Conservation (phyloP, 2,888 invertebrate genomes). For the Liodrosophila aerea region DNA sequence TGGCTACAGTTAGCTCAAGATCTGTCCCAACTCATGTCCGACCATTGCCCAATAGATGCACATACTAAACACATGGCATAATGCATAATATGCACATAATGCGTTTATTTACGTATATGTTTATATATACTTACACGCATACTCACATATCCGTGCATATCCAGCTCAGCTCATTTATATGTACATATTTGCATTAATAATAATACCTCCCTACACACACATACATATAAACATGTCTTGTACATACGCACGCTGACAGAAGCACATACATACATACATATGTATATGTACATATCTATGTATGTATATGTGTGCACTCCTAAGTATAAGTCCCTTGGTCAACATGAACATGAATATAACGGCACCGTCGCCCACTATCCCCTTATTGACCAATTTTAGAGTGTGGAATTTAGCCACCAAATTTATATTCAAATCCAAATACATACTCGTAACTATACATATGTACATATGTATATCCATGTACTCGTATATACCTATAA, state of each 20-base stretch:
- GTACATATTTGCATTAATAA: background rate
- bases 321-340: no score
- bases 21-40: background rate
- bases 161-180: background rate
- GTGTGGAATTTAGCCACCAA: no score
- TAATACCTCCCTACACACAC: background rate
- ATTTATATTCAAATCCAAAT: constrained; percentile 1
- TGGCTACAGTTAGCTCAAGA: background rate
- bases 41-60: background rate
- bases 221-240: no score
- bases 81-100: constrained; percentile 2
- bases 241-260: no score
- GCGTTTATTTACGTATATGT: no score
- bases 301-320: no score
- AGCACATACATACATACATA: no score
- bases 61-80: background rate
- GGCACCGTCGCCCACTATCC: no score
- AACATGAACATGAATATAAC: no score
- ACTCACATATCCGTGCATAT: background rate
- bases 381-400: no score
- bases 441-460: background rate
- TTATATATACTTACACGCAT: background rate
- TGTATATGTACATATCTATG: no score
- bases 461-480: constrained; percentile 3
- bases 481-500: no score